phyloP scores from a whole-genome alignment of 2,888 invertebrate genomes.

The Habroteleia sp. region DNA sequence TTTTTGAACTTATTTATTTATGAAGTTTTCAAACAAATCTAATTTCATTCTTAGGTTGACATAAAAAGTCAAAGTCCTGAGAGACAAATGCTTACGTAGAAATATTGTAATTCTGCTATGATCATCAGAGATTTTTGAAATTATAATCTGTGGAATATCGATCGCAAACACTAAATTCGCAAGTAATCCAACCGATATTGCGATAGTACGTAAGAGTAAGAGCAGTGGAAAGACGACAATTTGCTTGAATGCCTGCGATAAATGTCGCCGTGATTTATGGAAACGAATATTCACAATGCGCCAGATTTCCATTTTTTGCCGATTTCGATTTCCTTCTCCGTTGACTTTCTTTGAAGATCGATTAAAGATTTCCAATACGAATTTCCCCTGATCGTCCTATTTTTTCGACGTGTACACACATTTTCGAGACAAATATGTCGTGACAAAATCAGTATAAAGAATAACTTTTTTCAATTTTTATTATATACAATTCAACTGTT shows the following conservation, averaged over 20 bases:
- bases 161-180: slow-evolving; percentile 50
- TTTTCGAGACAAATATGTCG: slow-evolving; percentile 5
- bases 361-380: slow-evolving; percentile 31
- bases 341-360: slow-evolving; percentile 31
- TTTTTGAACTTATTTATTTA: too few species aligned
- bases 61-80: too few species aligned
- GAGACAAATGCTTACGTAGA: too few species aligned
- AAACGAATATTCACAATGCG: slow-evolving; percentile 57
- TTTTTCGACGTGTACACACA: neutral
- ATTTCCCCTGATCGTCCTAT: slow-evolving; percentile 10
- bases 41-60: too few species aligned
- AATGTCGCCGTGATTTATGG: slow-evolving; percentile 51
- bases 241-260: slow-evolving; percentile 58
- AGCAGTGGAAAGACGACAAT: slow-evolving; percentile 49
- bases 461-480: too few species aligned
- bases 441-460: too few species aligned
- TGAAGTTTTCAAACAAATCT: too few species aligned
- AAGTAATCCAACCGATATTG: slow-evolving; percentile 49
- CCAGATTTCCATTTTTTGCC: slow-evolving; percentile 52
- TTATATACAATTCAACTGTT: neutral
- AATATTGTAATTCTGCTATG: neutral
- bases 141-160: slow-evolving; percentile 44
- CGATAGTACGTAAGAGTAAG: slow-evolving; percentile 35
- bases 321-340: slow-evolving; percentile 43
- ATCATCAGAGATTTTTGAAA: slow-evolving; percentile 32